Evolutionary conservation across 1,140 invertebrate species (phyloP), one percentile per base, ranked within the genome.

Genomic region (Carposina sasakii): DNA sequence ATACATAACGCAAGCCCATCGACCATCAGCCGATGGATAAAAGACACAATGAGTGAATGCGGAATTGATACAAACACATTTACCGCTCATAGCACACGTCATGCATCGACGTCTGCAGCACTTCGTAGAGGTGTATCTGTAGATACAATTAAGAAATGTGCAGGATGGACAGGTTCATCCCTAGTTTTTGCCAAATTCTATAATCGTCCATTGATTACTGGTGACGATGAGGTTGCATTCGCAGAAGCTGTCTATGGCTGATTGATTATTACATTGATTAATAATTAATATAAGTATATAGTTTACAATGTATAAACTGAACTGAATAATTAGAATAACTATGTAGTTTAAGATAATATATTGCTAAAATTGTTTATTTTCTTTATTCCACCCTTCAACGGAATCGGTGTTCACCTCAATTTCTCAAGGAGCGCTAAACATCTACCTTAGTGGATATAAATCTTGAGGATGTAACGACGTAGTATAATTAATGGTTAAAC

Each of bases 211-310:
- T n/a, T 48, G 10, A 19, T 12, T 26, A 2, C 15, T 3, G 24
- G 19, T 22, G 28, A 37, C 3, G 40, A 54, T 2, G 43, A 48
- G 26, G 51, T 24, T 28, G n/a, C n/a, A n/a, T 53, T 53, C 17
- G 51, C 51, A 21, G 44, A 53, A 41, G 26, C 39, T 15, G 24
- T 52, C 24, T 52, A 24, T 42, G 20, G n/a, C n/a, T n/a, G n/a
- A n/a, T n/a, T n/a, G n/a, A n/a, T n/a, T n/a, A n/a, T n/a, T n/a
- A n/a, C n/a, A n/a, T n/a, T n/a, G n/a, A n/a, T n/a, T n/a, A n/a
- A n/a, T n/a, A n/a, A n/a, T n/a, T n/a, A n/a, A n/a, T n/a, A n/a
- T n/a, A n/a, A n/a, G n/a, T n/a, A n/a, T n/a, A n/a, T n/a, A n/a
- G n/a, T n/a, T n/a, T n/a, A n/a, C n/a, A n/a, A n/a, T n/a, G n/a